Conservation (phyloP, 2,797 vertebrate genomes). For the Somateria mollissima region DNA sequence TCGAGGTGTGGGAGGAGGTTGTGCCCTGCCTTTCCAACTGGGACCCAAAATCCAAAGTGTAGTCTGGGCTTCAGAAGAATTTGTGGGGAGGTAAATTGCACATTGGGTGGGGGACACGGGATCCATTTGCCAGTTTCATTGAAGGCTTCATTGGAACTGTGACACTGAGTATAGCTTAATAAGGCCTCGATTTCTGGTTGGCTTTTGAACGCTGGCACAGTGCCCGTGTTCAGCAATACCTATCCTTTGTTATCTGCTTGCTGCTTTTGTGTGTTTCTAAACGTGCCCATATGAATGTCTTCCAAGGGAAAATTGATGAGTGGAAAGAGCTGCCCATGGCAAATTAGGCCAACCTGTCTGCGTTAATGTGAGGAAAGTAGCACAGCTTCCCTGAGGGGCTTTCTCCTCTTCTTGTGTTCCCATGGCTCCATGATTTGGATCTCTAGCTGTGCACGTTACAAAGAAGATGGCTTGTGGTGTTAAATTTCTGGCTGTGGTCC, state of each 20-base stretch:
- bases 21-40: not conserved
- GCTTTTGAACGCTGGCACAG: not conserved
- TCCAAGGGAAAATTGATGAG: not conserved
- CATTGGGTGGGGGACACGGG: rapidly evolving
- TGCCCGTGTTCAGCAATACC: not conserved
- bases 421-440: not conserved
- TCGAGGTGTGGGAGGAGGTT: not conserved
- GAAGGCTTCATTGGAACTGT: not conserved
- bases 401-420: not conserved
- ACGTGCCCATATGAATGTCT: rapidly evolving
- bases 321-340: not conserved
- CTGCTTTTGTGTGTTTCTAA: not conserved
- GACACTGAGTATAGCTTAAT: not conserved
- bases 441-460: not conserved
- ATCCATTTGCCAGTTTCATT: not conserved
- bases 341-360: not conserved
- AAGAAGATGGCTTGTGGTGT: not conserved
- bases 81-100: not conserved
- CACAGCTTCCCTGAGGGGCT: not conserved
- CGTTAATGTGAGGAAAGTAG: not conserved
- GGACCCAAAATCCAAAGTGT: not conserved
- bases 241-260: not conserved
- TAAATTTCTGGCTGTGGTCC: not conserved
- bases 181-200: not conserved
- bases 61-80: not conserved